A percentile compares a stretch with the other conserved stretches of the same genome.
Evolutionary conservation across 1,140 invertebrate species (phyloP).

Genomic region (Eueides isabella): DNA sequence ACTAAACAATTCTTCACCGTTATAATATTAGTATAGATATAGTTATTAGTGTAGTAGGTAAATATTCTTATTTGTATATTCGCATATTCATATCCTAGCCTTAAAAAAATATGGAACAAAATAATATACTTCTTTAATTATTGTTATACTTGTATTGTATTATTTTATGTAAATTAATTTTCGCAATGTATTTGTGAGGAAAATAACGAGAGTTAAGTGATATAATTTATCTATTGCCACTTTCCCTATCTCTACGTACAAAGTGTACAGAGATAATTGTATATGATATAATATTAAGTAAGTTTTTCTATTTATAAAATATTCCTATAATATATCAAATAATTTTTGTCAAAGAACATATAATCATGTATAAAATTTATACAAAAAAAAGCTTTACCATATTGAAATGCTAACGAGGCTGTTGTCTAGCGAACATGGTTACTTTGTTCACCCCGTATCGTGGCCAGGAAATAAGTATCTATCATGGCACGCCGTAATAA

Average conservation of each 20-base stretch:
- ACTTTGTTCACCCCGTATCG: constrained; percentile 38
- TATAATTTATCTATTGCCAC: neutral
- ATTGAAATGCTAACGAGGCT: constrained; percentile 62
- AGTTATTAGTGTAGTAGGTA: too few species aligned
- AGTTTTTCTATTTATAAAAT: neutral
- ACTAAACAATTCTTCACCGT: too few species aligned
- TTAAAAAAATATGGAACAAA: too few species aligned
- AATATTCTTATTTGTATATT: too few species aligned
- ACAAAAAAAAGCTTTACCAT: constrained; percentile 61
- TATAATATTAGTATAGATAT: too few species aligned
- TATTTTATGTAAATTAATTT: too few species aligned
- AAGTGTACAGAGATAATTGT: constrained; percentile 5
- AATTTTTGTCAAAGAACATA: neutral
- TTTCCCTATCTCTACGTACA: neutral
- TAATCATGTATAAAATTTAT: constrained; percentile 33
- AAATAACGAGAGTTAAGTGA: too few species aligned
- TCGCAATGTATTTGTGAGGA: too few species aligned
- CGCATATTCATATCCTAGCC: too few species aligned
- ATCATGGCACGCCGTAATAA: constrained; percentile 41
- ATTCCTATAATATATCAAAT: neutral
- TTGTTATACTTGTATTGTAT: too few species aligned
- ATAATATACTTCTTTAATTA: too few species aligned
- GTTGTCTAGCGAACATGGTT: constrained; percentile 45
- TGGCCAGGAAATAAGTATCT: constrained; percentile 42
- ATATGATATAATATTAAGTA: neutral